Conservation (phyloP, 2,797 vertebrate genomes). For the Myotis daubentonii region DNA sequence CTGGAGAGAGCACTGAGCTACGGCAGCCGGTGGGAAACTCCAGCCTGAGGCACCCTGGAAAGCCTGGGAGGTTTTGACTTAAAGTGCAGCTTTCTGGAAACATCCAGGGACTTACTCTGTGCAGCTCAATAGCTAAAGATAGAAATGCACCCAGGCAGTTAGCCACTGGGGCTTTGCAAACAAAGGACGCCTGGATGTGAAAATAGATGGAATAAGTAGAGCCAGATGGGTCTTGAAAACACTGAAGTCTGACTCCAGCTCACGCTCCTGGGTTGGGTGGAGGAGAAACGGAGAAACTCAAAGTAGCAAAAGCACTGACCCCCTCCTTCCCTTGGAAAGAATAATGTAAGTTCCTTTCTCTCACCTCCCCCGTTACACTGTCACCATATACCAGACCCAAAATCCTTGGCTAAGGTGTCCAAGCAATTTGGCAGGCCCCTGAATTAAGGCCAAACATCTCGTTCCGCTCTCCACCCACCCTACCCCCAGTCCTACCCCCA, state of each 20-base stretch:
- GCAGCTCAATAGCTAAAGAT: not conserved
- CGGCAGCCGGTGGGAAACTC: too few species aligned
- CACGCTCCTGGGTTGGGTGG: not conserved
- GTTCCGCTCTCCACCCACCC: not conserved
- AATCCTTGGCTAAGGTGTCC: not conserved
- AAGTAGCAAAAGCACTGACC: not conserved
- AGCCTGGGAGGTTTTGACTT: not conserved
- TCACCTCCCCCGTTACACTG: not conserved
- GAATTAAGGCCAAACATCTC: not conserved
- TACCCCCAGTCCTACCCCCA: too few species aligned
- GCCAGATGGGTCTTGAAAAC: not conserved
- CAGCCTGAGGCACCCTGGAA: not conserved
- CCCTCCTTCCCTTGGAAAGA: not conserved
- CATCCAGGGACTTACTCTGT: not conserved
- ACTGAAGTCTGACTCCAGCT: not conserved
- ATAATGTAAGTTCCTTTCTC: not conserved
- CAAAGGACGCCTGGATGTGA: not conserved
- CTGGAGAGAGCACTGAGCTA: not conserved
- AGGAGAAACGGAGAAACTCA: not conserved
- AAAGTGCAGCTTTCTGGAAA: conserved; percentile 43
- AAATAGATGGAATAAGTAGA: not conserved
- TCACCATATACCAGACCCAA: not conserved
- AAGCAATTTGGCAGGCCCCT: conserved; percentile 12
- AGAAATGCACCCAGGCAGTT: not conserved
- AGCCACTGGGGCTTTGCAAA: not conserved